Evolutionary conservation across 2,113 vertebrate genomes (phyloP), one percentile per base, ranked within the genome.

Genomic region (Danio rerio): DNA sequence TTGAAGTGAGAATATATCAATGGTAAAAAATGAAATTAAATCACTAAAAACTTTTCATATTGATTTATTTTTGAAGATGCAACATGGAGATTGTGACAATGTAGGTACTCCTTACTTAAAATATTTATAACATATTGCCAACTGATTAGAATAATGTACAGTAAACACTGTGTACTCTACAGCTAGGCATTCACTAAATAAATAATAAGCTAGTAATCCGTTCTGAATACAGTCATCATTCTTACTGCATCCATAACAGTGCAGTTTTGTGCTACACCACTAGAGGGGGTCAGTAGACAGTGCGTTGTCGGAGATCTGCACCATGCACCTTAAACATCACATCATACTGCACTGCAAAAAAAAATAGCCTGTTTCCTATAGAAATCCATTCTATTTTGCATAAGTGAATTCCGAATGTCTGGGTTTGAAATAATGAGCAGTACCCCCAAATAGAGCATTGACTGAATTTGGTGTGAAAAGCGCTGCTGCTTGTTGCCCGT

Each of bases 391-490:
- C 65, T 31, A 43, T 43, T 40, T 47, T 11, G 31, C 65, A 62
- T 42, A n/a, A 55, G 47, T 49, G 58, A 53, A 81, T 62, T 74
- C 13, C 40, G 59, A 65, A 12, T 45, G 11, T 7, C 49, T 52
- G n/a, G 61, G 49, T 55, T 80, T 63, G 12, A 45, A 65, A 78
- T 43, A 75, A 62, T 74, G 45, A 53, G 53, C 45, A 47, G 53
- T 31, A 73, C 31, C 31, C 20, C n/a, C 71, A 59, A n/a, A 58
- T 91, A 87, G 88, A 88, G 84, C 88, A 21, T 43, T 61, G 65
- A 70, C 45, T 83, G 31, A 69, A 77, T 77, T 72, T 78, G 59
- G 42, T 70, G 47, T 47, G 20, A 81, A 52, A 77, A 43, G 20
- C 58, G 31, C 9, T 11, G 5, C 49, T 40, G 12, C 69, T 82